A percentile compares a stretch with the other conserved stretches of the same genome.
Conservation (phyloP, 2,113 vertebrate species). For the Sylvia atricapilla region DNA sequence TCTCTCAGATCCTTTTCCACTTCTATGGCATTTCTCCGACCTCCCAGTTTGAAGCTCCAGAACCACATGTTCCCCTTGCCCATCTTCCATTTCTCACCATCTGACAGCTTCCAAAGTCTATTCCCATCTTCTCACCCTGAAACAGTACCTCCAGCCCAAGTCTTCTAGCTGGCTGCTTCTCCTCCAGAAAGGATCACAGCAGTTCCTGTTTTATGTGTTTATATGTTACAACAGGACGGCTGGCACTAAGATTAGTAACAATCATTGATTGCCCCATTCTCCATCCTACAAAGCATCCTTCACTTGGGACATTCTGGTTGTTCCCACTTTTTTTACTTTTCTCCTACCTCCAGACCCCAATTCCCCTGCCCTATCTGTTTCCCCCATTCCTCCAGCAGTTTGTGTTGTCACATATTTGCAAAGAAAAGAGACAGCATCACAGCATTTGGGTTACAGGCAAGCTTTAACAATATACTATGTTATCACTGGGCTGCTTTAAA, state of each 20-base stretch:
- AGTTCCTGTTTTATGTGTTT: neutral
- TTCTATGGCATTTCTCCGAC: neutral
- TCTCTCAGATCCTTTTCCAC: neutral
- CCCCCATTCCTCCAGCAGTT: neutral
- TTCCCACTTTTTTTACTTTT: neutral
- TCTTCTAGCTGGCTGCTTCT: neutral
- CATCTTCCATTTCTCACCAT: neutral
- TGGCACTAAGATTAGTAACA: neutral
- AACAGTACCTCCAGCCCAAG: neutral
- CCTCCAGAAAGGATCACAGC: neutral
- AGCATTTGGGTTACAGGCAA: neutral
- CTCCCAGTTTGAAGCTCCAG: neutral
- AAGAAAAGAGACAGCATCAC: neutral
- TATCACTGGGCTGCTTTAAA: neutral
- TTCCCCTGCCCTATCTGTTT: neutral
- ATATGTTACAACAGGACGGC: neutral
- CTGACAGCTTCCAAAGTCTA: neutral
- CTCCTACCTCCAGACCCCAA: accelerated
- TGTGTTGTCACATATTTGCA: neutral
- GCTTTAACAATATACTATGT: neutral
- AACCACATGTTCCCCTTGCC: neutral
- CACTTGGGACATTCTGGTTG: neutral
- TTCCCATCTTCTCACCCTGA: neutral
- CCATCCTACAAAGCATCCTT: neutral
- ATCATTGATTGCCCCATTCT: neutral